A percentile compares a stretch with the other conserved stretches of the same genome.
Conservation (phyloP, 2,888 invertebrate genomes). For the Colletes collaris region DNA sequence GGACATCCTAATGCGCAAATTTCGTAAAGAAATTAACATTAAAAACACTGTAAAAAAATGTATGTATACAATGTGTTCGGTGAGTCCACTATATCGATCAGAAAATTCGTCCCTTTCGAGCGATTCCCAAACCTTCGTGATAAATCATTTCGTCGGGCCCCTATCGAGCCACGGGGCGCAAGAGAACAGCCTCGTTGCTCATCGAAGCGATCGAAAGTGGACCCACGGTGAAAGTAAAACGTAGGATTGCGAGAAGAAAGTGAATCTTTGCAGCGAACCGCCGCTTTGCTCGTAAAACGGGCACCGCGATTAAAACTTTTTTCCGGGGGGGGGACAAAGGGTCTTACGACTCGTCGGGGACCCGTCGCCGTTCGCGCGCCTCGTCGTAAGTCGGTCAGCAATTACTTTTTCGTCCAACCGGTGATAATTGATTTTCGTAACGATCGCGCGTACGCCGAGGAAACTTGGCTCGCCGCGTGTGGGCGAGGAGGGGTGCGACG, state of each 20-base stretch:
- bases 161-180: neutral
- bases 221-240: constrained; percentile 72
- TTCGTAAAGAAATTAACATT: no score
- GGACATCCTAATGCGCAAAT: no score
- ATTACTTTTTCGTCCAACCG: neutral
- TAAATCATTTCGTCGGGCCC: neutral
- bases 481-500: neutral
- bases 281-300: neutral
- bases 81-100: no score
- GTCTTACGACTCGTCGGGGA: no score
- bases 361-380: no score
- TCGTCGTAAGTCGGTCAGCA: no score
- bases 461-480: neutral
- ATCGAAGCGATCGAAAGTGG: constrained; percentile 57
- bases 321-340: neutral
- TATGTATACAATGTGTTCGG: no score
- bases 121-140: neutral
- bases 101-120: no score
- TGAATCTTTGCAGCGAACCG: constrained; percentile 59
- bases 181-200: constrained; percentile 42
- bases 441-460: no score
- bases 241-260: constrained; percentile 74
- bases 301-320: constrained; percentile 5
- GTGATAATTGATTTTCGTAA: constrained; percentile 1
- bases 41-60: no score